phyloP scores from a whole-genome alignment of 2,888 invertebrate genomes.

The Neuroscelio doddi region DNA sequence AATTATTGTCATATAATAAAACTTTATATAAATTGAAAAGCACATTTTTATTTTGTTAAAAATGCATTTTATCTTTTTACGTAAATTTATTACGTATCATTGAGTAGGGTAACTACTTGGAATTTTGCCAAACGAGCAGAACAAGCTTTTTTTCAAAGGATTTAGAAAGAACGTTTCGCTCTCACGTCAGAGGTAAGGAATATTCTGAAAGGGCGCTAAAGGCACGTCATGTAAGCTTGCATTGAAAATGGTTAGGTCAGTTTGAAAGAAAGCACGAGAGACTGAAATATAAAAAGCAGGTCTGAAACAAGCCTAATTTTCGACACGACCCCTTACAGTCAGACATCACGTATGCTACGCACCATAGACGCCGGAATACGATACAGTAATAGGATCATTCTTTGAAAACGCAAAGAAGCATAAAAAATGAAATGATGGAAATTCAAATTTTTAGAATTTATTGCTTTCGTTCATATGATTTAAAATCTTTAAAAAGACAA shows the following conservation, averaged over 20 bases:
- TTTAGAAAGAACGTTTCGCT: not conserved
- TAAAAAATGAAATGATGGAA: no score
- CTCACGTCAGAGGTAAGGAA: slow-evolving; percentile 11
- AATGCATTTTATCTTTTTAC: no score
- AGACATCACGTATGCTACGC: slow-evolving; percentile 67
- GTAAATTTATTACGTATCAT: no score
- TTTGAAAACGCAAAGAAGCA: slow-evolving; percentile 30
- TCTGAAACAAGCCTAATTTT: slow-evolving; percentile 66
- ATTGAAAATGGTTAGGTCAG: slow-evolving; percentile 58
- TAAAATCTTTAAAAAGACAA: no score
- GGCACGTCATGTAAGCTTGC: slow-evolving; percentile 51
- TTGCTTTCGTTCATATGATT: no score
- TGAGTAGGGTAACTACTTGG: no score
- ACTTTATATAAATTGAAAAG: slow-evolving; percentile 34
- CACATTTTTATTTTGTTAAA: no score
- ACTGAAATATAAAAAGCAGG: slow-evolving; percentile 54
- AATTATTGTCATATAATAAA: slow-evolving; percentile 32
- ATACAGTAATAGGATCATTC: slow-evolving; percentile 38
- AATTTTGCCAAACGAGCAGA: slow-evolving; percentile 27
- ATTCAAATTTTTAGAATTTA: no score
- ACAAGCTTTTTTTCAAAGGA: slow-evolving; percentile 28
- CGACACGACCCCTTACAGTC: slow-evolving; percentile 56
- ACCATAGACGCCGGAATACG: slow-evolving; percentile 50
- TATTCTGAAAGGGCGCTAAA: slow-evolving; percentile 47
- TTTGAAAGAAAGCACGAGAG: slow-evolving; percentile 54